Evolutionary conservation across 2,888 invertebrate species (phyloP), one percentile per base, ranked within the genome.

Genomic region (Epinotia brunnichana): DNA sequence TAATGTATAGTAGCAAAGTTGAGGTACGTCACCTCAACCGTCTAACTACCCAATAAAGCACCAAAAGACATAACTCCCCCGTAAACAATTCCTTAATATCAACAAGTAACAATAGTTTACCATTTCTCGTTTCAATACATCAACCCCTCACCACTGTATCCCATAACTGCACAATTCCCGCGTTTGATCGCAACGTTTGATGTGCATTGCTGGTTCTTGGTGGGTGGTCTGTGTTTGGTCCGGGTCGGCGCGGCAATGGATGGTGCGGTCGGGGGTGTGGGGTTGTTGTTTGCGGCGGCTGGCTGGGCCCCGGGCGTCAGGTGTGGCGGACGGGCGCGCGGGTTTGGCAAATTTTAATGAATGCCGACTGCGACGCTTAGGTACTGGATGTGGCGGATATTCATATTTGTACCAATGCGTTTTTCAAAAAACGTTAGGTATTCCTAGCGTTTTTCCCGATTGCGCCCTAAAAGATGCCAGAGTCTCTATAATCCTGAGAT

Each of bases 271-370:
- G 51, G n/a, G 70, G 71, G 53, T 17, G 15, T 19, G 35, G 44
- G 56, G 54, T 29, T 60, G 70, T 66, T 67, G 70, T 71, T 66
- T 60, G 66, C 19, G 66, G 77, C 74, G 69, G 74, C 61, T 48
- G 70, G 69, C 61, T 48, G 70, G 69, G 64, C 78, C 76, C 77
- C 70, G 76, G 74, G 83, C 80, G 81, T 77, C 86, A 86, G 86
- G 85, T 86, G 86, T 78, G 80, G 72, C 75, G 80, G 85, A 85
- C 84, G 82, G 82, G 82, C 80, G 82, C 81, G 82, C 81, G 81
- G 83, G 80, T 82, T 82, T 80, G 83, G 83, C 82, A 85, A 84
- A 86, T 85, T 86, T 86, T 91, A 91, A 91, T 91, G 91, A 91
- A 91, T 90, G 90, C 87, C 78, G 79, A 73, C 78, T 29, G 48